Evolutionary conservation across 2,797 vertebrate species (phyloP).

Genomic region (Galagoides demidoff): DNA sequence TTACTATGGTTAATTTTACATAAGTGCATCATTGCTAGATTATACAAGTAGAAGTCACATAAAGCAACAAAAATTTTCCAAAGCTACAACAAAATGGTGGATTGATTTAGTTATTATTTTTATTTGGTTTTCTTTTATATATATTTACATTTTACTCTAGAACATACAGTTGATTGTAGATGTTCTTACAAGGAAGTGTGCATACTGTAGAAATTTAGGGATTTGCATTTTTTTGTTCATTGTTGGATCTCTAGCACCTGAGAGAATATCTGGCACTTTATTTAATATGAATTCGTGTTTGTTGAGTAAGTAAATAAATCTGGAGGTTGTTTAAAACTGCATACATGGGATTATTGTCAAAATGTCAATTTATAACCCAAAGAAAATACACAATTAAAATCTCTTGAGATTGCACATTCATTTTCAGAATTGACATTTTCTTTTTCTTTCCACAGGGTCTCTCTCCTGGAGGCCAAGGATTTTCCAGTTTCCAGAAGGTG

Average conservation of each 20-base stretch:
- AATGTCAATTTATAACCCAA: background rate
- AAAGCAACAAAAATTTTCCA: background rate
- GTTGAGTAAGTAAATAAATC: slow-evolving; percentile 39
- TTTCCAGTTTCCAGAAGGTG: slow-evolving; percentile 57
- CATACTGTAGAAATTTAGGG: background rate
- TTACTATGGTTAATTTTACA: background rate
- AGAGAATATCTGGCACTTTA: background rate
- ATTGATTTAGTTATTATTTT: background rate
- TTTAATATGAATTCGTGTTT: background rate
- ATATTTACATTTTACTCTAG: background rate
- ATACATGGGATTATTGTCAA: background rate
- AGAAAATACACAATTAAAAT: background rate
- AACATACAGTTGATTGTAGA: background rate
- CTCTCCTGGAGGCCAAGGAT: slow-evolving; percentile 63
- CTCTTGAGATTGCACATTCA: background rate
- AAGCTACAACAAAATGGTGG: background rate
- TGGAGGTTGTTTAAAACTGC: background rate
- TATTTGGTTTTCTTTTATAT: background rate
- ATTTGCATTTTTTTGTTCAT: slow-evolving; percentile 3
- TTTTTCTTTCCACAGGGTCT: slow-evolving; percentile 84
- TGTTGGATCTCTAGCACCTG: background rate
- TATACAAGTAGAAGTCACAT: background rate
- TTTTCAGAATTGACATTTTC: slow-evolving; percentile 61
- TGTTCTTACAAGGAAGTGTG: background rate
- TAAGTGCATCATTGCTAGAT: background rate